These are phyloP conservation scores for Philereme vetulata DNA, from an alignment of 2,888 invertebrate genomes.

Conservation along the genomic window DNA sequence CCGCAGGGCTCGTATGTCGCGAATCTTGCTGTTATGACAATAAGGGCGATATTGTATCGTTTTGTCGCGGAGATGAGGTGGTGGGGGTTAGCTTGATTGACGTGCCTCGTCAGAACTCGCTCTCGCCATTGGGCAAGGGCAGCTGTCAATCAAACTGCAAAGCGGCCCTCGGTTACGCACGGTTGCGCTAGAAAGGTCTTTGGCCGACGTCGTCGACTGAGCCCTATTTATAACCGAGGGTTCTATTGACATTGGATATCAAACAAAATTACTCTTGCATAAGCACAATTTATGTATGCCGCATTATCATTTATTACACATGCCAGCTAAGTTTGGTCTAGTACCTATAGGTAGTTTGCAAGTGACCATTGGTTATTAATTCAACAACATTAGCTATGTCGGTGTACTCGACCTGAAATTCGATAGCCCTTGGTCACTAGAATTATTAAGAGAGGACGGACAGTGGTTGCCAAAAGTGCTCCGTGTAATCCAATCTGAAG, in stretches of 20 bases:
- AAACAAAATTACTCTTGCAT: conserved; percentile 22
- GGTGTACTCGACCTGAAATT: conserved; percentile 69
- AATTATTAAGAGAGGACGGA: conserved; percentile 59
- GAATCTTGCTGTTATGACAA: conserved; percentile 50
- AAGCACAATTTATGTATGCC: conserved; percentile 8
- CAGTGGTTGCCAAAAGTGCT: conserved; percentile 48
- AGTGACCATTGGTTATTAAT: conserved; percentile 31
- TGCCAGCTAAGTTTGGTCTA: conserved; percentile 7
- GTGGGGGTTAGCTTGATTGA: conserved; percentile 85
- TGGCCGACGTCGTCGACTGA: conserved; percentile 36
- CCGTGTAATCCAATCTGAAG: conserved; percentile 10
- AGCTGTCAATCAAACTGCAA: conserved; percentile 89
- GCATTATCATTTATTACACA: conserved; percentile 6
- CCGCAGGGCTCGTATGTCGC: conserved; percentile 56
- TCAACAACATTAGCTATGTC: conserved; percentile 57
- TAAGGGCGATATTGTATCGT: conserved; percentile 56
- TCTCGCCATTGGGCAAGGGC: conserved; percentile 90
- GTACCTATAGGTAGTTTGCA: conserved; percentile 11
- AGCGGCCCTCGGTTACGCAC: conserved; percentile 73
- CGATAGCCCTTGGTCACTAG: conserved; percentile 73
- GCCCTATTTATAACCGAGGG: conserved; percentile 33
- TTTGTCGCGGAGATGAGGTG: conserved; percentile 55
- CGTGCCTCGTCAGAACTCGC: conserved; percentile 90
- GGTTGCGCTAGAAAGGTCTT: conserved; percentile 54
- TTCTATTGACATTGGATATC: conserved; percentile 27